phyloP scores from a whole-genome alignment of 2,113 vertebrate species.

The Daphoenositta chrysoptera region DNA sequence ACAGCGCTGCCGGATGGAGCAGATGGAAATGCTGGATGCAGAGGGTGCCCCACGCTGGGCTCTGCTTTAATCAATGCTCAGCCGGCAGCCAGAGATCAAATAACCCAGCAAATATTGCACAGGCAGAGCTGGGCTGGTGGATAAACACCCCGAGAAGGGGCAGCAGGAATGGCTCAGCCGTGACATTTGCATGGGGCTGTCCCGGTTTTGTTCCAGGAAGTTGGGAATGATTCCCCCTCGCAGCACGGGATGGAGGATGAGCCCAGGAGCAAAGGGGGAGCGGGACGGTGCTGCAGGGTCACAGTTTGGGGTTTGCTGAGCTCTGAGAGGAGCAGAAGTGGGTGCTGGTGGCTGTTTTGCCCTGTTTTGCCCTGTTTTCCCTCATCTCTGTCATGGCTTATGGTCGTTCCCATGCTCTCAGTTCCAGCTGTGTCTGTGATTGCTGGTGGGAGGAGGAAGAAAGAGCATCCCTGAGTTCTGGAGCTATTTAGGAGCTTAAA shows the following conservation, averaged over 20 bases:
- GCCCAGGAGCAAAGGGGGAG: not conserved
- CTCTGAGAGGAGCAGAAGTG: not conserved
- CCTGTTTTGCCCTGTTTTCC: not conserved
- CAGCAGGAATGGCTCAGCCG: not conserved
- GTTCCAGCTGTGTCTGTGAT: not conserved
- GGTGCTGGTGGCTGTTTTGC: not conserved
- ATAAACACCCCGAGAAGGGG: not conserved
- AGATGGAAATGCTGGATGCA: not conserved
- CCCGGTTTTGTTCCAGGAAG: not conserved
- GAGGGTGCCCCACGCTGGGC: not conserved
- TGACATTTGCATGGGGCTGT: not conserved
- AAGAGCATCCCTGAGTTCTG: not conserved
- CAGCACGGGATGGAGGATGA: not conserved
- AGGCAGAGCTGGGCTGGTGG: not conserved
- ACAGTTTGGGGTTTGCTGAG: not conserved
- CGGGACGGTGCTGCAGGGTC: not conserved
- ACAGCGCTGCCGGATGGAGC: not conserved
- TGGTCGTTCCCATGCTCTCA: accelerated
- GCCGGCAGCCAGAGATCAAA: not conserved
- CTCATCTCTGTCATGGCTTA: accelerated
- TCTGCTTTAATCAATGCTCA: not conserved
- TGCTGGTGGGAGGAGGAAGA: not conserved
- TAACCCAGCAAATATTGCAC: not conserved
- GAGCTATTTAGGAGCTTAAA: not conserved
- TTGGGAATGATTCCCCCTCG: not conserved